Evolutionary conservation across 1,140 invertebrate species (phyloP), one percentile per base, ranked within the genome.

Genomic region (Drosophila ironensis): DNA sequence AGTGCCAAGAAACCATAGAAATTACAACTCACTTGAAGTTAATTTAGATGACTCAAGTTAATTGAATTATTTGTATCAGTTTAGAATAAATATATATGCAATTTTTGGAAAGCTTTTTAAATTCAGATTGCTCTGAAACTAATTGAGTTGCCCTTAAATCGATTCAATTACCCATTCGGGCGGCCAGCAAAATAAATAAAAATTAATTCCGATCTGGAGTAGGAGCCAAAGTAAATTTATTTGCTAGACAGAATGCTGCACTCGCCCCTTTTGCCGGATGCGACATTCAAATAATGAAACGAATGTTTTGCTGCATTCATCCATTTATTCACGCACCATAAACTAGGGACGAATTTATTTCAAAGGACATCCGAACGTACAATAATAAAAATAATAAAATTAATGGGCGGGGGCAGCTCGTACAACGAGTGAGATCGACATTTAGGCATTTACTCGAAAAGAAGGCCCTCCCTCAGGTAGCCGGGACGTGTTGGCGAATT

Each of bases 251-350:
- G 5, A 12, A 12, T 33, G 20, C 33, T 51, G 47, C 51, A 57
- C 27, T 38, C 37, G 19, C 14, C 30, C 17, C 37, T 37, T 8
- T 8, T 20, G 19, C 20, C 20, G 40, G 28, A 48, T 78, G 80
- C 74, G 70, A 69, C 75, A 84, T 54, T 86, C 66, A 75, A 87
- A 87, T 86, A 66, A 42, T 72, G 60, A 86, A 86, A 86, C 74
- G 67, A 86, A 87, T 86, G 80, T 80, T 80, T 68, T 87, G 75
- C 80, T 86, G 80, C 80, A 86, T 61, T 75, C 74, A 86, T 80
- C 66, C 67, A 86, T 86, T 86, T 72, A 75, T 86, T 86, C 67
- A 86, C 81, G 80, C 80, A 84, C 80, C 75, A 86, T 86, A 86
- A 86, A 86, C 75, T 86, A 59, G 71, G 57, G 57, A 86, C 50